phyloP scores from a whole-genome alignment of 2,888 invertebrate species.

The Phyllotreta cruciferae region DNA sequence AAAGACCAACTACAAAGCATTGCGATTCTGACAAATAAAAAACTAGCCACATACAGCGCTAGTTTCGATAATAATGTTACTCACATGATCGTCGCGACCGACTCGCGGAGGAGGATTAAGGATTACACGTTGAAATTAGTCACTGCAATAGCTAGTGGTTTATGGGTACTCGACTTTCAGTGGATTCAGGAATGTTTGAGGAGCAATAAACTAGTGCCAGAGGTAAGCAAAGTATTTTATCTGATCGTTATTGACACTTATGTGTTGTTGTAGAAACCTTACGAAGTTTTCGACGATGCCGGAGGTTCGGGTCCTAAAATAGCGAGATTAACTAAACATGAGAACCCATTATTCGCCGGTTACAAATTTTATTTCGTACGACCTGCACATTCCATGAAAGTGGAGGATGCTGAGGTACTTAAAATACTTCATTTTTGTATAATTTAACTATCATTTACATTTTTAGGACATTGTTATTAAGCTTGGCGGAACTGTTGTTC shows the following conservation, averaged over 20 bases:
- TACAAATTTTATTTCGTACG: slow-evolving; percentile 64
- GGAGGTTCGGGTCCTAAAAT: slow-evolving; percentile 64
- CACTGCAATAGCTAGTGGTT: slow-evolving; percentile 65
- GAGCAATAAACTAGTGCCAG: slow-evolving; percentile 58
- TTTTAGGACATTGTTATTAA: slow-evolving; percentile 49
- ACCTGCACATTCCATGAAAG: slow-evolving; percentile 57
- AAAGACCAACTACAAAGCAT: slow-evolving; percentile 51
- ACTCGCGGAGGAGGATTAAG: slow-evolving; percentile 50
- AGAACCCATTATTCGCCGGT: slow-evolving; percentile 61
- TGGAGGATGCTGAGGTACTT: slow-evolving; percentile 52
- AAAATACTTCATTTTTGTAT: slow-evolving; percentile 4
- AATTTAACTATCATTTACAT: background rate
- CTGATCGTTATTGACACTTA: background rate
- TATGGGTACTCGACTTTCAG: slow-evolving; percentile 66
- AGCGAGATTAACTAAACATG: slow-evolving; percentile 58
- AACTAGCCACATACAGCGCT: slow-evolving; percentile 49
- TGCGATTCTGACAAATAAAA: slow-evolving; percentile 50
- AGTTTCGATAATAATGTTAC: slow-evolving; percentile 52
- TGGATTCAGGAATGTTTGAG: slow-evolving; percentile 64
- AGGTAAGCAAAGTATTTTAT: slow-evolving; percentile 55
- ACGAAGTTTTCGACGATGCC: slow-evolving; percentile 64
- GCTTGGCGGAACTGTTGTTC: slow-evolving; percentile 51
- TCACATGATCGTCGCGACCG: slow-evolving; percentile 55
- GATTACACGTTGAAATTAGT: slow-evolving; percentile 64
- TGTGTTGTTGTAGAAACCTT: slow-evolving; percentile 58